Base-by-base conservation (phyloP, 2,888 invertebrate species). In the Prostheceraeus crozeri region DNA sequence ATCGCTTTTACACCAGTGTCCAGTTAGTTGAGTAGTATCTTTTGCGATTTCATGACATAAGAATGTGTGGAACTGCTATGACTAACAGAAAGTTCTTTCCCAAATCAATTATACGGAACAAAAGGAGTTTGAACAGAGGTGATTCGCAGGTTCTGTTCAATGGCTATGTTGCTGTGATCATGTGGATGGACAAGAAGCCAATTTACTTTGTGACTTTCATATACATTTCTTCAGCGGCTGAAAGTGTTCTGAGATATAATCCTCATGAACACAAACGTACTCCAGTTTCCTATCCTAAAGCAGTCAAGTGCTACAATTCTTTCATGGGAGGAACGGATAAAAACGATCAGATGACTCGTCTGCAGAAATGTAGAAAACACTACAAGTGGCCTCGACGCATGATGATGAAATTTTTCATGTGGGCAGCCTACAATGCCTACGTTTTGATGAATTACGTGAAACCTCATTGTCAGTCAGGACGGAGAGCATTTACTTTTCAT, bases 311-410 rank as follows among this genome's bases (percentile, higher is more conserved):
- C 14, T 63, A 60, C 53, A 64, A 64, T 28, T 35, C n/a, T 21
- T 63, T 27, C 57, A 64, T 63, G 63, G 63, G 63, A 10, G 63
- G 63, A 11, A 33, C 28, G 11, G 62, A 63, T 33, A 55, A 60
- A 33, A 63, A 63, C 53, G 57, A 63, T 27, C 62, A 63, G 31
- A 57, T 60, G 35, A 52, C 57, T 10, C 40, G 27, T n/a, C 33
- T 63, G 8, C 31, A 60, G 23, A 19, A 30, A 21, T 59, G 55
- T 11, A 27, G 59, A n/a, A n/a, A 36, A 8, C 62, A 61, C 54
- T 63, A 63, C 45, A 52, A 59, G 27, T 63, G 63, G 62, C 61
- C 62, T 31, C 16, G 62, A n/a, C 11, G 62, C 23, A 28, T 62
- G 25, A 10, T 57, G 6, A 51, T 62, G 52, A 57, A 62, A 45